Percentiles rank a stretch among this genome's conserved stretches.
phyloP scores from a whole-genome alignment of 2,888 invertebrate genomes.

The Isoperla grammatica region DNA sequence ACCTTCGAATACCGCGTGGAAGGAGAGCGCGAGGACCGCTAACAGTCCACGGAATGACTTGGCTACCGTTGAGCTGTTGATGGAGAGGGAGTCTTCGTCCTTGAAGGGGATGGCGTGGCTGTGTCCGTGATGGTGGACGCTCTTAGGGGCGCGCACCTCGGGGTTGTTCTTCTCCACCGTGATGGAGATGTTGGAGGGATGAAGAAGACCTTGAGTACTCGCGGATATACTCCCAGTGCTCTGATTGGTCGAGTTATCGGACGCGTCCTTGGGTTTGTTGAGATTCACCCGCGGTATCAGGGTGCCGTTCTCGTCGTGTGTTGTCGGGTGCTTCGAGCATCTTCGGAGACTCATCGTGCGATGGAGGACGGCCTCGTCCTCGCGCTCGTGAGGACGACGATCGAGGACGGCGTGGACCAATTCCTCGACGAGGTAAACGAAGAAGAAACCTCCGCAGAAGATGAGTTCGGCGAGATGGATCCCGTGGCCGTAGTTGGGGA shows the following conservation, averaged over 20 bases:
- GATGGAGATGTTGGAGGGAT: constrained; percentile 31
- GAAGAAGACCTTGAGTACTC: constrained; percentile 37
- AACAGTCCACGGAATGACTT: constrained; percentile 61
- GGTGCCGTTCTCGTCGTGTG: constrained; percentile 30
- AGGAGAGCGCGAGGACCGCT: constrained; percentile 74
- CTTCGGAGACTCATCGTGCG: constrained; percentile 51
- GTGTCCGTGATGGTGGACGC: constrained; percentile 11
- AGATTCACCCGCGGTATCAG: constrained; percentile 38
- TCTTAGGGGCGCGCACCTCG: background rate
- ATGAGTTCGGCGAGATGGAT: constrained; percentile 53
- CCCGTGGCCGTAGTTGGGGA: constrained; percentile 44
- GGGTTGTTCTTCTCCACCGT: background rate
- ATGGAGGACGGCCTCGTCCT: constrained; percentile 47
- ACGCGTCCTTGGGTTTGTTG: constrained; percentile 17
- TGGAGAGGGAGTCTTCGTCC: constrained; percentile 22
- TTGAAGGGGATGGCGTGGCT: constrained; percentile 23
- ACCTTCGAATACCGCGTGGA: constrained; percentile 84
- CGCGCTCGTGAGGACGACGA: constrained; percentile 34
- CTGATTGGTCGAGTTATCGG: constrained; percentile 16
- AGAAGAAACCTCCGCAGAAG: constrained; percentile 58
- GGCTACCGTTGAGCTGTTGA: constrained; percentile 21
- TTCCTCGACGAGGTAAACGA: constrained; percentile 59
- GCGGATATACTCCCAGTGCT: constrained; percentile 33
- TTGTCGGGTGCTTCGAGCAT: constrained; percentile 38
- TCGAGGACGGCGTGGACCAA: constrained; percentile 52